phyloP scores from a whole-genome alignment of 2,888 invertebrate species.

The Chamaedrilus cognettii region DNA sequence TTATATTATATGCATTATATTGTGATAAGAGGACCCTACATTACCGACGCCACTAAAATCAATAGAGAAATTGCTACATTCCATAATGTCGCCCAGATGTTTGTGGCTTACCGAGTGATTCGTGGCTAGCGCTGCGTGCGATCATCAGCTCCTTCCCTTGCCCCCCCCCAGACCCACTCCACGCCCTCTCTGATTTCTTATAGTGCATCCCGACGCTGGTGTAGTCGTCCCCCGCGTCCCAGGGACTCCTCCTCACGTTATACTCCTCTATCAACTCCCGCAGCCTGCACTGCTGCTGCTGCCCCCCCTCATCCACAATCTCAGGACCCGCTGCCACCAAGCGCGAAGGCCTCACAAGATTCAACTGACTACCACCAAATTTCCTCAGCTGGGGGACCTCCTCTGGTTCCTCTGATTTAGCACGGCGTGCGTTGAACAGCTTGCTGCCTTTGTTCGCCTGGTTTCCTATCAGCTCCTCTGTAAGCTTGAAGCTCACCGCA shows the following conservation, averaged over 20 bases:
- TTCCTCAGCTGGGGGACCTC: not conserved
- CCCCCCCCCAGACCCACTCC: no score
- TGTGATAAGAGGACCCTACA: no score
- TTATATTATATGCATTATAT: no score
- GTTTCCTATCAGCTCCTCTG: conserved; percentile 76
- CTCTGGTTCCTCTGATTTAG: conserved; percentile 67
- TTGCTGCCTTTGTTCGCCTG: conserved; percentile 81
- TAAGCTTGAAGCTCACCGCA: conserved; percentile 67
- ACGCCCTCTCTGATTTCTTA: no score
- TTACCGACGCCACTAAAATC: no score
- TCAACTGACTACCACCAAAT: not conserved
- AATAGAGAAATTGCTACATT: no score
- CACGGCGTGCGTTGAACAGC: conserved; percentile 80
- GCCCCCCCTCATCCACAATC: not conserved
- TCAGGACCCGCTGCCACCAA: not conserved
- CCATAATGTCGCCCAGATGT: no score
- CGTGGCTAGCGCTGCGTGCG: not conserved
- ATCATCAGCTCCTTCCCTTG: no score
- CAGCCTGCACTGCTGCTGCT: not conserved
- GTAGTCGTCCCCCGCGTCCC: not conserved
- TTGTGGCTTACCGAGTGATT: not conserved
- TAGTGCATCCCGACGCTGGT: no score
- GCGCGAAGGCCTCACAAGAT: not conserved
- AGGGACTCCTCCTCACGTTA: not conserved
- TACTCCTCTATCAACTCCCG: conserved; percentile 5